phyloP scores from a whole-genome alignment of 2,888 invertebrate species.

The Listrodromus nycthemerus region DNA sequence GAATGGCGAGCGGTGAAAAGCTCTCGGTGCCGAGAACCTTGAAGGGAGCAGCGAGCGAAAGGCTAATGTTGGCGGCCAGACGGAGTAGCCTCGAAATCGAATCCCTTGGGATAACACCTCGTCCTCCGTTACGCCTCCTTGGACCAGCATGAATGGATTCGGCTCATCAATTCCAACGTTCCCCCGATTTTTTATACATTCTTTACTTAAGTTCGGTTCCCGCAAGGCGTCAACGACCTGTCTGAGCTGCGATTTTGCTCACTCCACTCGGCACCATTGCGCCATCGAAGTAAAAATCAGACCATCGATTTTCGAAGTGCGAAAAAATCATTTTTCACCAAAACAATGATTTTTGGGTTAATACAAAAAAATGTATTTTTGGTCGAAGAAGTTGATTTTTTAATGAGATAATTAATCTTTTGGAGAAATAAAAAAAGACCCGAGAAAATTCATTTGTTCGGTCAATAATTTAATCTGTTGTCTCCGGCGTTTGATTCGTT shows the following conservation, averaged over 20 bases:
- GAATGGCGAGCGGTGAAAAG: conserved; percentile 26
- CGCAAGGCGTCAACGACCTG: conserved; percentile 27
- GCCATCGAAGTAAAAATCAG: neutral
- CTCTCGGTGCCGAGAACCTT: conserved; percentile 27
- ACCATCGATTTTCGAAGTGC: too few species aligned
- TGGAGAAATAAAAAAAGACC: too few species aligned
- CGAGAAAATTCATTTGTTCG: too few species aligned
- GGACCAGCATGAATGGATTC: conserved; percentile 48
- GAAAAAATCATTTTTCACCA: too few species aligned
- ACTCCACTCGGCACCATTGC: conserved; percentile 23
- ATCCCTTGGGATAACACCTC: conserved; percentile 51
- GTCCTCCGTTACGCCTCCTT: neutral
- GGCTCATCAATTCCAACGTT: conserved; percentile 65
- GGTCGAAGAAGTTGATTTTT: too few species aligned
- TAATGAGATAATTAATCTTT: too few species aligned
- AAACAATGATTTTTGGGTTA: too few species aligned
- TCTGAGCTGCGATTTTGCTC: too few species aligned
- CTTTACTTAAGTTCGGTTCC: neutral
- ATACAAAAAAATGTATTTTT: too few species aligned
- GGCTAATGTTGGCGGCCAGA: conserved; percentile 21
- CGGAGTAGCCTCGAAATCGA: conserved; percentile 56
- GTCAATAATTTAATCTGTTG: too few species aligned
- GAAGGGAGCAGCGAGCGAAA: conserved; percentile 37
- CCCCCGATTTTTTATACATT: conserved; percentile 47
- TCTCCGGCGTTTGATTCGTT: too few species aligned